These are phyloP conservation scores for Odontamblyopus lacepedii DNA, from an alignment of 2,797 vertebrate genomes.

Conservation along the genomic window DNA sequence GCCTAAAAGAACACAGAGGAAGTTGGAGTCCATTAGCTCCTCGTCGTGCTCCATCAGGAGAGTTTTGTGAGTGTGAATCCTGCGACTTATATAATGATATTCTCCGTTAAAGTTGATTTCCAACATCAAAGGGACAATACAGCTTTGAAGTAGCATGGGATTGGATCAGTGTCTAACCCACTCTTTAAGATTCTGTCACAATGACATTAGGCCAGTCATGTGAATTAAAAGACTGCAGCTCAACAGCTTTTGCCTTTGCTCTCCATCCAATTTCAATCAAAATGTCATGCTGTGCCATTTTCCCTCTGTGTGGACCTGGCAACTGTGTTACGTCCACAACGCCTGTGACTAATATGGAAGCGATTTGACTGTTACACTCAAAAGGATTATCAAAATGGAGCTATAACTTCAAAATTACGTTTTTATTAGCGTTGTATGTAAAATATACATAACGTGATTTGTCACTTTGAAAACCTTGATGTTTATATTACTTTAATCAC, in stretches of 20 bases:
- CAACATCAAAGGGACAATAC: slow-evolving; percentile 83
- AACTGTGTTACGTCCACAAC: slow-evolving; percentile 63
- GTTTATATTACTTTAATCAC: background rate
- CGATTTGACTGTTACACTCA: slow-evolving; percentile 62
- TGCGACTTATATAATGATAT: slow-evolving; percentile 80
- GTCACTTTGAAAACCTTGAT: background rate
- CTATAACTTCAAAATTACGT: slow-evolving; percentile 29
- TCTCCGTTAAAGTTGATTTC: slow-evolving; percentile 79
- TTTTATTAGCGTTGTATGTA: background rate
- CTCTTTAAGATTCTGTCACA: slow-evolving; percentile 77
- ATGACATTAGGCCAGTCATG: slow-evolving; percentile 78
- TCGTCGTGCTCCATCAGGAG: slow-evolving; percentile 59
- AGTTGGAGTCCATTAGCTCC: slow-evolving; percentile 60
- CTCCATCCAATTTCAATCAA: slow-evolving; percentile 75
- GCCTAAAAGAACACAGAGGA: slow-evolving; percentile 45
- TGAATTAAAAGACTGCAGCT: slow-evolving; percentile 71
- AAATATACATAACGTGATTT: background rate
- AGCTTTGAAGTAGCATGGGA: slow-evolving; percentile 84
- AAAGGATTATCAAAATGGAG: slow-evolving; percentile 44
- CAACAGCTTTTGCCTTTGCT: slow-evolving; percentile 72
- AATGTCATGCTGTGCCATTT: slow-evolving; percentile 74
- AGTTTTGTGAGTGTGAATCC: slow-evolving; percentile 73
- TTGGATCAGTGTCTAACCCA: slow-evolving; percentile 81
- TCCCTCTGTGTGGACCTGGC: slow-evolving; percentile 62
- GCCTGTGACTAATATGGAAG: slow-evolving; percentile 66